phyloP scores from a whole-genome alignment of 2,113 vertebrate genomes.

The Heterotilapia buettikoferi region DNA sequence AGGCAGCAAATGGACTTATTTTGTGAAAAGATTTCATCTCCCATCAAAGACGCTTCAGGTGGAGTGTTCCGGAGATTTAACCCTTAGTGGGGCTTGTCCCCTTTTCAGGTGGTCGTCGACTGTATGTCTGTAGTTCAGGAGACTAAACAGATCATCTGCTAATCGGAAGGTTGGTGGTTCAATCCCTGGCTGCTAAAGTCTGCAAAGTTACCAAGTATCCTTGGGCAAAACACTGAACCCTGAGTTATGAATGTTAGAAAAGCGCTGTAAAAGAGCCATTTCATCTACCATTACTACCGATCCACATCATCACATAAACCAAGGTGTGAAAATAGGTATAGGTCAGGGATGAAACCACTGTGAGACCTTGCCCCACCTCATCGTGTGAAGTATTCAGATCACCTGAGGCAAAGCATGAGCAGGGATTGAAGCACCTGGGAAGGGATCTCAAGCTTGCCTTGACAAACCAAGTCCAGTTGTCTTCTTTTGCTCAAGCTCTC shows the following conservation, averaged over 20 bases:
- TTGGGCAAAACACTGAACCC: background rate
- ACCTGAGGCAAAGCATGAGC: background rate
- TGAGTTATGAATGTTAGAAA: background rate
- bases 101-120: too few relatives aligned
- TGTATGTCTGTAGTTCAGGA: background rate
- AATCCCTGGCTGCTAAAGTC: background rate
- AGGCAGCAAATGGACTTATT: too few relatives aligned
- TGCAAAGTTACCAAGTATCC: background rate
- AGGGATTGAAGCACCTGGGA: accelerated
- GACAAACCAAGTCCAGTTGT: background rate
- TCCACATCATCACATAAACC: background rate
- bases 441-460: background rate
- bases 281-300: background rate
- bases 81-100: too few relatives aligned
- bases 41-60: too few relatives aligned
- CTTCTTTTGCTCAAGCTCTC: background rate
- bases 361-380: background rate
- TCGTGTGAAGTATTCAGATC: background rate
- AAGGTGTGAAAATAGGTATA: background rate
- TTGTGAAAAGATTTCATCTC: too few relatives aligned
- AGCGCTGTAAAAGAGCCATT: background rate
- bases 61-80: too few relatives aligned
- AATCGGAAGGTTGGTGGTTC: background rate
- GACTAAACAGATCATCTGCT: background rate
- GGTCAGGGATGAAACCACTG: background rate